A percentile compares a stretch with the other conserved stretches of the same genome.
Evolutionary conservation across 37 sponge, comb jelly and placozoan genomes (phyloP).

Genomic region (Beroe ovata): DNA sequence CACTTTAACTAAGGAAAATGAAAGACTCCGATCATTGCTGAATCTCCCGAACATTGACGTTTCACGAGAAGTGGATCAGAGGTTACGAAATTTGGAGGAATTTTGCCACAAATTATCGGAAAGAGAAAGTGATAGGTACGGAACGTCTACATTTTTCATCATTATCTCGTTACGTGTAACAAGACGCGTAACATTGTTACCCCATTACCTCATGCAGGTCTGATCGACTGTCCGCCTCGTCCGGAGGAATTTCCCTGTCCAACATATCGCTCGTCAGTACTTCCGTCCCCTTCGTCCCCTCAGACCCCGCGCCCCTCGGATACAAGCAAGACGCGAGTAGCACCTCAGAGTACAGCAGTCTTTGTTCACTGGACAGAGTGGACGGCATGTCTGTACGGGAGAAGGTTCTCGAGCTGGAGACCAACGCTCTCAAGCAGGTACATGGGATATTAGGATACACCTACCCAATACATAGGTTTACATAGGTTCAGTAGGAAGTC

Average conservation of each 20-base stretch:
- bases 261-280: conserved; percentile 59
- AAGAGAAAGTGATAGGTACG: conserved; percentile 47
- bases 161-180: too few relatives aligned
- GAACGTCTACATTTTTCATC: too few relatives aligned
- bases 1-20: conserved; percentile 32
- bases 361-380: conserved; percentile 37
- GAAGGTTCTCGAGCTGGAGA: conserved; percentile 53
- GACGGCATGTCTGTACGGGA: conserved; percentile 19
- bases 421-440: conserved; percentile 61
- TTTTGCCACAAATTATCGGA: conserved; percentile 28
- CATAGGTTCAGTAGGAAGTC: too few relatives aligned
- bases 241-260: conserved; percentile 29
- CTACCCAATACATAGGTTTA: too few relatives aligned
- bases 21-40: background rate
- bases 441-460: too few relatives aligned
- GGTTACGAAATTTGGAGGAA: conserved; percentile 53
- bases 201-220: too few relatives aligned
- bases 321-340: conserved; percentile 14
- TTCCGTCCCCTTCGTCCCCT: background rate
- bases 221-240: conserved; percentile 36
- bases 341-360: conserved; percentile 55
- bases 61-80: conserved; percentile 30
- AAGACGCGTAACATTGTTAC: too few relatives aligned
- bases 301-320: conserved; percentile 46
- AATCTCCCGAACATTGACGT: conserved; percentile 12